phyloP scores from a whole-genome alignment of 1,140 invertebrate genomes.

The Aphaenogaster rudis region DNA sequence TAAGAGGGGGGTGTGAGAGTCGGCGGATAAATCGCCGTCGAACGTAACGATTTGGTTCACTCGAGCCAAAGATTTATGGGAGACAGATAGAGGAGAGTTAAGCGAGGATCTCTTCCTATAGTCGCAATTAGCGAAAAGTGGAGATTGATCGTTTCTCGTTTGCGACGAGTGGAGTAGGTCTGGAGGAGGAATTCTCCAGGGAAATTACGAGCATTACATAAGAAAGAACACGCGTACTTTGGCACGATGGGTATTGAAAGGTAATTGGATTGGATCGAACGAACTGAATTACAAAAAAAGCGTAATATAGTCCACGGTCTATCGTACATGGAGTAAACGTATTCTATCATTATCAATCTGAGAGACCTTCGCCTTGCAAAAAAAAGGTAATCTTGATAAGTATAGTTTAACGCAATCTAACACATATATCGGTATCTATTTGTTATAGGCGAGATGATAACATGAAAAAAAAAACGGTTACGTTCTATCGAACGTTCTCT shows the following conservation, averaged over 20 bases:
- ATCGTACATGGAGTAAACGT: background rate
- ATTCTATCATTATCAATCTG: background rate
- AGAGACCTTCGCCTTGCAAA: background rate
- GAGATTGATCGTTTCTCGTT: constrained; percentile 2
- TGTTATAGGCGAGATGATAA: background rate
- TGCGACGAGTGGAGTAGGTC: background rate
- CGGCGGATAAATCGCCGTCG: background rate
- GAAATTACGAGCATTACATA: constrained; percentile 31
- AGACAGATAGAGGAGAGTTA: background rate
- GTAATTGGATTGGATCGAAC: constrained; percentile 11
- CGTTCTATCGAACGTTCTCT: background rate
- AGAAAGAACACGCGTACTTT: background rate
- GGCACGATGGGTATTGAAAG: background rate
- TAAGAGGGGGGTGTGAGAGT: background rate
- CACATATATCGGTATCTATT: background rate
- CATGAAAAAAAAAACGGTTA: too few relatives aligned
- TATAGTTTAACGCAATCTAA: background rate
- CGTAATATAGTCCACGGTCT: background rate
- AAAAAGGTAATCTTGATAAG: background rate
- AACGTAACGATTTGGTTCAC: background rate
- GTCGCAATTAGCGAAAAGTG: constrained; percentile 2
- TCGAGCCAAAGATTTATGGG: background rate
- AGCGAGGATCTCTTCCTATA: background rate
- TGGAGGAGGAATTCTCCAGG: background rate
- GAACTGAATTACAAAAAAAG: constrained; percentile 13